Base-by-base conservation (phyloP, 2,888 invertebrate species). In the Dryobota labecula region DNA sequence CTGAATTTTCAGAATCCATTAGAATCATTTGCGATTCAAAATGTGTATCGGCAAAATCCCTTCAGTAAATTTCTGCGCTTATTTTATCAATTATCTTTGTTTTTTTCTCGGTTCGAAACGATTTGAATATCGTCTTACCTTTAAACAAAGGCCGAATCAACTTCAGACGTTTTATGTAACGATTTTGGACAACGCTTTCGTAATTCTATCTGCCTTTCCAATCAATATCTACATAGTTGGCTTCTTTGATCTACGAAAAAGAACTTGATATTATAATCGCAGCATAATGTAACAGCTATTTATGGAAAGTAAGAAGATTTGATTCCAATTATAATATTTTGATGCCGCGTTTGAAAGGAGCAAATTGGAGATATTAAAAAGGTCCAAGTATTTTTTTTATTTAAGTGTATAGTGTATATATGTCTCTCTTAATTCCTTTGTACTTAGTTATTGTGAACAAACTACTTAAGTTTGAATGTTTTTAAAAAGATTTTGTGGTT, bases 1-100 rank as follows among this genome's bases (percentile, higher is more conserved):
- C 84, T 86, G 85, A 82, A 79, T 86, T 84, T 85, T 84, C 82
- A 61, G 84, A 86, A 89, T 87, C 90, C 88, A 89, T 90, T 90
- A 89, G 84, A 71, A 58, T 76, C 80, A 82, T 88, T 89, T 87
- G 77, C 67, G 78, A 90, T 88, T 88, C 89, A 83, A 82, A 87
- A 84, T 86, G 89, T 86, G 83, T 89, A 87, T 86, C 66, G 76
- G 68, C 67, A 70, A 82, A 84, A 81, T 78, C 78, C 75, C 70
- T 76, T 78, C 73, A 56, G 72, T 72, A 83, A 85, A 86, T 86
- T 66, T 63, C 85, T 86, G 68, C 64, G 83, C 79, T 88, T 88
- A 87, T 85, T 85, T 87, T 85, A 84, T 85, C 86, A 87, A 88
- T 89, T 86, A 88, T 82, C 84, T 85, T 76, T 85, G 73, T 83